Evolutionary conservation across 2,888 invertebrate genomes (phyloP), one percentile per base, ranked within the genome.

Genomic region (Phymatocera aterrima): DNA sequence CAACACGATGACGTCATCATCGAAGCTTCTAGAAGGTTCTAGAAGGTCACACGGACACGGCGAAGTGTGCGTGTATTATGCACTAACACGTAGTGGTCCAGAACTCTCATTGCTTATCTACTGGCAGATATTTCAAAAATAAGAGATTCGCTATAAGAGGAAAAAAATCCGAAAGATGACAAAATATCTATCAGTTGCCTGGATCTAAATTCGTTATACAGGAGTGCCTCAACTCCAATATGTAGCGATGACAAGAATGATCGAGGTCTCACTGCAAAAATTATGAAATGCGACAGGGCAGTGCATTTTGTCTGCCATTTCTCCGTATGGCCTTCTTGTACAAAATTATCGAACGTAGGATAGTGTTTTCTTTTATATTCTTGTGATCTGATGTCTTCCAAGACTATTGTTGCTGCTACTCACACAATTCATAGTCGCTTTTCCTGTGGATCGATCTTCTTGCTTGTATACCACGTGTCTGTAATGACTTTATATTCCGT

Each of bases 401-500:
- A n/a, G 34, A 80, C 70, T 64, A 81, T 80, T 10, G 77, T 74
- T 48, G 79, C 79, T 34, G 80, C 80, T 64, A 68, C 79, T 12
- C 74, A 24, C 37, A 82, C 78, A 61, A 81, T 51, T 75, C 80
- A 28, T 40, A 81, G 57, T 48, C 79, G 54, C 75, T 82, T 80
- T 79, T 83, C 81, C n/a, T 78, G 28, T 12, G n/a, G 48, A 48
- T 78, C 79, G 43, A 65, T 78, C 61, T 77, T 40, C n/a, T 80
- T 79, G 31, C 79, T 61, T 34, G 68, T 78, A 78, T 82, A 83
- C 80, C 82, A 83, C 10, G 51, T n/a, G 31, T 83, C 79, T 21
- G 78, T 64, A 10, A 84, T 77, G 37, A 82, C n/a, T 79, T 81
- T 83, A 72, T 81, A 82, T 34, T 79, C 81, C 51, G 83, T 84